Base-by-base conservation (phyloP, 2,797 vertebrate genomes). In the Danio kyathit region DNA sequence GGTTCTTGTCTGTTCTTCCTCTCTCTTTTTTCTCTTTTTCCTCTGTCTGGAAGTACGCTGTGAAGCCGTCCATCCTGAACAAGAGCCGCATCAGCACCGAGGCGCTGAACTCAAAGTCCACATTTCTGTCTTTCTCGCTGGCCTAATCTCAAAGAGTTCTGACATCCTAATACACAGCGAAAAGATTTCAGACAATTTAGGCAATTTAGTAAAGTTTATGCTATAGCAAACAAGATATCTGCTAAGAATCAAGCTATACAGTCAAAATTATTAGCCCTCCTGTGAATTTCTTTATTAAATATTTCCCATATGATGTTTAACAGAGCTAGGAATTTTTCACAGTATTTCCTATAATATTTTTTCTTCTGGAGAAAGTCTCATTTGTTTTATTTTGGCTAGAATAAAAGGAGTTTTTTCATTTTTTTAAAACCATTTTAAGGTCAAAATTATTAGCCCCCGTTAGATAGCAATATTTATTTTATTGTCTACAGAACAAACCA, bases 1-100 rank as follows among this genome's bases (percentile, higher is more conserved):
- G 92, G 91, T 92, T 90, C 92, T 93, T 92, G 92, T 92, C 92
- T 92, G 89, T 88, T 80, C 69, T 61, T 75, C 63, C 48, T 77
- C 73, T 51, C 38, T 76, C 60, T 76, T 61, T 67, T 74, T 81
- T 75, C 80, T 46, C 79, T 49, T 83, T 72, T 83, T 73, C 11
- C 56, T 74, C 60, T n/a, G 44, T 78, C 74, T 74, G 67, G 66
- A 76, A 57, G 71, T 69, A 54, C 8, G 13, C 79, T n/a, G 11
- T 76, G 72, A 85, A 81, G 81, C 76, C 63, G 72, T 81, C 82
- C 84, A 87, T 87, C 82, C 83, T 21, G 77, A 84, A 81, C 83
- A 76, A 78, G 80, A 76, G 82, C 86, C 21, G 49, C 65, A 75
- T 86, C 84, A 86, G 84, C 82, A 66, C 60, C 71, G 38, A 80